phyloP scores from a whole-genome alignment of 2,888 invertebrate species.

The Epiblema foenella region DNA sequence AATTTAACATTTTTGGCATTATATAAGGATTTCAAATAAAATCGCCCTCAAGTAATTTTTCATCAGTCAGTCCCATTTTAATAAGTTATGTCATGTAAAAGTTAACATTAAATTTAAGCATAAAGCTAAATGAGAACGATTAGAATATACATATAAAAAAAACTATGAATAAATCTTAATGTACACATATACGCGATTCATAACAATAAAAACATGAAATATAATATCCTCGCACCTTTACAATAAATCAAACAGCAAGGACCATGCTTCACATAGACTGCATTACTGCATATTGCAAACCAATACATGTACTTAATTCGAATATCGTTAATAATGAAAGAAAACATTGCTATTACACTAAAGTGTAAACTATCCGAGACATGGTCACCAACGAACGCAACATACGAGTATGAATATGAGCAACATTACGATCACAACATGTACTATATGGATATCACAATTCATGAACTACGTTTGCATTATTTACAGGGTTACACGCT shows the following conservation, averaged over 20 bases:
- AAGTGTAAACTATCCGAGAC: constrained; percentile 20
- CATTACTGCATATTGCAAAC: not conserved
- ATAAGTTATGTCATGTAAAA: constrained; percentile 81
- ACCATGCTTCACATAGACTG: constrained; percentile 10
- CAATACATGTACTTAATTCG: not conserved
- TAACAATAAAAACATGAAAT: constrained; percentile 42
- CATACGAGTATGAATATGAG: not conserved
- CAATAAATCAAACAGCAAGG: constrained; percentile 47
- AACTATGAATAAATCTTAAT: constrained; percentile 41
- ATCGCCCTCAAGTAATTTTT: constrained; percentile 51
- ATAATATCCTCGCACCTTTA: constrained; percentile 62
- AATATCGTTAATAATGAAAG: constrained; percentile 7
- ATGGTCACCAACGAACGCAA: constrained; percentile 10
- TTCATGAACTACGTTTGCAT: constrained; percentile 15
- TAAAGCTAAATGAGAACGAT: constrained; percentile 55
- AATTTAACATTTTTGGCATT: not conserved
- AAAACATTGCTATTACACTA: not conserved
- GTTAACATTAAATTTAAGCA: constrained; percentile 63
- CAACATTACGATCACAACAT: constrained; percentile 12
- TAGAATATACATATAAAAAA: constrained; percentile 47
- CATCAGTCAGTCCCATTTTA: constrained; percentile 76
- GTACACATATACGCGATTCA: constrained; percentile 32
- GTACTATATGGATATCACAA: constrained; percentile 27
- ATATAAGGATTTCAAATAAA: constrained; percentile 25
- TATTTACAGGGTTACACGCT: constrained; percentile 39